Base-by-base conservation (phyloP, 2,888 invertebrate genomes). In the Ceriagrion tenellum region DNA sequence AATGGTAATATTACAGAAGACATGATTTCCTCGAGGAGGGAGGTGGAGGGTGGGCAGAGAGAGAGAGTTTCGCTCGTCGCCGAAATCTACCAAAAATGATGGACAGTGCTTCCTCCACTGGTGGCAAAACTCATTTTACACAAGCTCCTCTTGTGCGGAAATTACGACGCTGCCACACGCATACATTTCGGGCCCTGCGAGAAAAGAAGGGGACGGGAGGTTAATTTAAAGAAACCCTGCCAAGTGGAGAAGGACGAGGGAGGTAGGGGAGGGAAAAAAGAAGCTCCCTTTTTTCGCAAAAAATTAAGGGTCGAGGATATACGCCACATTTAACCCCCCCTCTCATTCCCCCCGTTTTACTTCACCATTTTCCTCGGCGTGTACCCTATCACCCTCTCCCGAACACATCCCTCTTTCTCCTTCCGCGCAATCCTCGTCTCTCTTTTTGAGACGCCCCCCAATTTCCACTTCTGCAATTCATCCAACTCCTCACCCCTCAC, bases 71-170 rank as follows among this genome's bases (percentile, higher is more conserved):
- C 16, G 81, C 81, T 30, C 81, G 81, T 35, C 81, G 81, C 81
- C 81, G 35, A 35, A 81, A 81, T 81, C 81, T 81, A 81, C 81
- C 81, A 35, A 81, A 81, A 81, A 35, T 81, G 81, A 81, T 81
- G 81, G 81, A 81, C 81, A 81, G 30, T 81, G 30, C 81, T 81
- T 81, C 81, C 81, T 59, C 59, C 20, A 16, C 30, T 35, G 81
- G 81, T 81, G 81, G 81, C 81, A 35, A 81, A 81, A 81, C 30
- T 35, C 35, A 30, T 35, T 69, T 69, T 69, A 35, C 81, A 81
- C 30, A 35, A 30, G 30, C 81, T 81, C 81, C 81, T 81, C 81
- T 81, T 81, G 81, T 81, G 35, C 81, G 81, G 81, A 81, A 81
- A 81, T 81, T 81, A 81, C 81, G 35, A 81, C 30, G 35, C 81